A percentile compares a stretch with the other conserved stretches of the same genome.
These are phyloP conservation scores for Pseudachorutes palmiensis DNA, from an alignment of 1,140 invertebrate genomes.

Conservation along the genomic window DNA sequence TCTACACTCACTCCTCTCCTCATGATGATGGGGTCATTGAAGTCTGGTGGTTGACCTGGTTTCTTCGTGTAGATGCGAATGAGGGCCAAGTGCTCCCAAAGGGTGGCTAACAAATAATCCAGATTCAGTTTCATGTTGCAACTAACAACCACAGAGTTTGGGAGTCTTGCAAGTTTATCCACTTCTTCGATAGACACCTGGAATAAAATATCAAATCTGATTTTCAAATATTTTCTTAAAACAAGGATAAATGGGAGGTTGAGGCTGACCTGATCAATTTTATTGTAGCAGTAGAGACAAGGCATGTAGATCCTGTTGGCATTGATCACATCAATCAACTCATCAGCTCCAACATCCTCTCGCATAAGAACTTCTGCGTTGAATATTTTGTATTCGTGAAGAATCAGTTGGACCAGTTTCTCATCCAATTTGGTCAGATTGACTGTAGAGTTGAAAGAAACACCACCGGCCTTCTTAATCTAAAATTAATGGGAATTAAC, in stretches of 20 bases:
- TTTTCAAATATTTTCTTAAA: too few relatives aligned
- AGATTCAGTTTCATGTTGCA: constrained; percentile 99
- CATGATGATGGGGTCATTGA: constrained; percentile 87
- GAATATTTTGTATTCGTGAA: constrained; percentile 99
- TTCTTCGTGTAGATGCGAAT: constrained; percentile 99
- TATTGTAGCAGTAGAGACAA: constrained; percentile 98
- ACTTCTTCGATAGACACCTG: constrained; percentile 95
- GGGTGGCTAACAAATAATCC: constrained; percentile 81
- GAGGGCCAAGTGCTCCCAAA: constrained; percentile 91
- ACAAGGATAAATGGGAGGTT: not conserved
- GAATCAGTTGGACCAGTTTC: constrained; percentile 95
- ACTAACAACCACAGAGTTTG: constrained; percentile 91
- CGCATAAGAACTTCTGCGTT: constrained; percentile 96
- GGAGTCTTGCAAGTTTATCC: constrained; percentile 81
- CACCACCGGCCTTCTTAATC: constrained; percentile 93
- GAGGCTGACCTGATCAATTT: constrained; percentile 80
- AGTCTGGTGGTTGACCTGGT: constrained; percentile 91
- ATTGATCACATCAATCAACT: constrained; percentile 97
- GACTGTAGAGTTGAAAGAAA: constrained; percentile 97
- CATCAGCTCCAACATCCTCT: constrained; percentile 91
- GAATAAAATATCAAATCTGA: not conserved
- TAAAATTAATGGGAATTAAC: constrained; percentile 52
- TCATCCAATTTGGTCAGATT: constrained; percentile 88
- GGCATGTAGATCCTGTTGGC: constrained; percentile 95
- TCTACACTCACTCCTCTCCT: constrained; percentile 85